A percentile compares a stretch with the other conserved stretches of the same genome.
Conservation (phyloP, 2,797 vertebrate species). For the Pseudochirops cupreus region DNA sequence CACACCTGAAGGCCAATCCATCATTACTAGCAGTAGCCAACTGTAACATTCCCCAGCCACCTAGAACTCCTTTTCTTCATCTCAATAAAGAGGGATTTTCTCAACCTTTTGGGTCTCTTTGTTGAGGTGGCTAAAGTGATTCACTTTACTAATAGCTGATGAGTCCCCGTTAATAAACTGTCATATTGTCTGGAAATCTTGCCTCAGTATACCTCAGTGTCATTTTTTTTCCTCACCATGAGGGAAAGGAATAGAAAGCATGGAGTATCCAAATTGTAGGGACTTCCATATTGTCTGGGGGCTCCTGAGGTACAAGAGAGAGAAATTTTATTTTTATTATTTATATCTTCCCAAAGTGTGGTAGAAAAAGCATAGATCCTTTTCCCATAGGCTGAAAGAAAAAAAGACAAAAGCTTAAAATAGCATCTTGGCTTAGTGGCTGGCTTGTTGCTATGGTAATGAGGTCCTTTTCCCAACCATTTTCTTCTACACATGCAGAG, state of each 20-base stretch:
- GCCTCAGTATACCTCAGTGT: neutral
- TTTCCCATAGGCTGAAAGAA: no score
- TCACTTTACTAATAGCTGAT: neutral
- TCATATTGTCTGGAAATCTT: neutral
- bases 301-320: neutral
- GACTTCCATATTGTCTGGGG: neutral
- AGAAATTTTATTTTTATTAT: neutral
- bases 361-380: no score
- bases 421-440: neutral
- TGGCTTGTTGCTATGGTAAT: neutral
- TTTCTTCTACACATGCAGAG: neutral
- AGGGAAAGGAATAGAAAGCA: neutral
- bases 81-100: neutral
- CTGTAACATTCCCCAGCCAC: no score
- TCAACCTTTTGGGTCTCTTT: neutral
- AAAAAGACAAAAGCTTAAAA: neutral
- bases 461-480: neutral
- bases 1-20: neutral
- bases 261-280: neutral
- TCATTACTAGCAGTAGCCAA: neutral
- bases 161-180: neutral
- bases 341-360: neutral
- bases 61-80: no score
- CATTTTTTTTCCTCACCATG: neutral
- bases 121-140: neutral